Conservation (phyloP, 37 sponge, comb jelly and placozoan genomes). For the Halisarca cf. caerulea region DNA sequence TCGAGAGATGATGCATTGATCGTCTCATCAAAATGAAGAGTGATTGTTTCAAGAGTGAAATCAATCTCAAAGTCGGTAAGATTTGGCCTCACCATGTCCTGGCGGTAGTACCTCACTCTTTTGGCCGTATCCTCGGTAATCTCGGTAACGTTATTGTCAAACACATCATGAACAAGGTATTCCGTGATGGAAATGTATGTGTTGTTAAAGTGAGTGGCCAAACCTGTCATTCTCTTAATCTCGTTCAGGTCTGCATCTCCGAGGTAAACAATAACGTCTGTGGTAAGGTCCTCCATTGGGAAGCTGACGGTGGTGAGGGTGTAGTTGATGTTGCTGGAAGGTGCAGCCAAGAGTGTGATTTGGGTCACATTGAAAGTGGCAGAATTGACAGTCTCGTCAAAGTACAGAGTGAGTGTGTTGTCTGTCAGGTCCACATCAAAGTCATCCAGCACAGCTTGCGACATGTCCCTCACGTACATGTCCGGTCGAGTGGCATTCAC, state of each 20-base stretch:
- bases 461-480: conserved; percentile 52
- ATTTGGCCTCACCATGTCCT: conserved; percentile 50
- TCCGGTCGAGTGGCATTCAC: conserved; percentile 33
- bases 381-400: conserved; percentile 75
- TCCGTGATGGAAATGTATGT: conserved; percentile 64
- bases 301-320: conserved; percentile 37
- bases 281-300: conserved; percentile 9
- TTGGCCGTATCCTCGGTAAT: conserved; percentile 41
- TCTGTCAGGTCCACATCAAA: conserved; percentile 79
- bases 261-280: conserved; percentile 48
- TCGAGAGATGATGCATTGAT: conserved; percentile 71
- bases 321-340: conserved; percentile 27
- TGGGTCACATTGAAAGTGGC: conserved; percentile 61
- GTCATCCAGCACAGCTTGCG: conserved; percentile 54
- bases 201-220: conserved; percentile 55
- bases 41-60: conserved; percentile 61
- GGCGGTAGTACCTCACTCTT: conserved; percentile 36
- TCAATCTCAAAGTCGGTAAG: conserved; percentile 66
- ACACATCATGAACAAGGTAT: conserved; percentile 65
- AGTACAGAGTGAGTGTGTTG: conserved; percentile 61
- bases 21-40: conserved; percentile 83
- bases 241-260: conserved; percentile 75
- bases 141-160: conserved; percentile 45
- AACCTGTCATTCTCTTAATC: conserved; percentile 65
- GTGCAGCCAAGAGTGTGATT: conserved; percentile 44